phyloP scores from a whole-genome alignment of 2,888 invertebrate genomes.

The Isoperla grammatica region DNA sequence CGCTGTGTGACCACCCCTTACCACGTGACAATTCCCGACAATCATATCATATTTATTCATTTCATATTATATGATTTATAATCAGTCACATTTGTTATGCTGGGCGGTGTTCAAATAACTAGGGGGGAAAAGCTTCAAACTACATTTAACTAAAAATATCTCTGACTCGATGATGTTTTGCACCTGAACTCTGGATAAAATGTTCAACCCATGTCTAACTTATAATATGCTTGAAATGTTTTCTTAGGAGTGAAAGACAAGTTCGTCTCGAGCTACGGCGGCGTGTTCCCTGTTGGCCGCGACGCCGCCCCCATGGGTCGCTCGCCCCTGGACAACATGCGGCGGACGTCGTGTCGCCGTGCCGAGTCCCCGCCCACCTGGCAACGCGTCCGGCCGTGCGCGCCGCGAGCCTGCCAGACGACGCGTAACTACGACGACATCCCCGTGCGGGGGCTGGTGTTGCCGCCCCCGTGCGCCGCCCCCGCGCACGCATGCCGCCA shows the following conservation, averaged over 20 bases:
- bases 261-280: conserved; percentile 33
- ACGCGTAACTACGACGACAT: not conserved
- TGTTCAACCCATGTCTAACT: too few species aligned
- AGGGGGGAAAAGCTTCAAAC: too few species aligned
- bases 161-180: too few species aligned
- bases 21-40: too few species aligned
- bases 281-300: conserved; percentile 36
- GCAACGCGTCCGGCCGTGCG: not conserved
- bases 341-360: not conserved
- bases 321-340: not conserved
- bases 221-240: too few species aligned
- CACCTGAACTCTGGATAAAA: too few species aligned
- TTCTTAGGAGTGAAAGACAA: not conserved
- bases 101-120: too few species aligned
- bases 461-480: not conserved
- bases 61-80: too few species aligned
- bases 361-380: not conserved
- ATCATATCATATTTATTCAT: too few species aligned
- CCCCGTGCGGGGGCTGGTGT: not conserved
- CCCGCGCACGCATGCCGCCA: not conserved
- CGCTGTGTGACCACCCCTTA: too few species aligned
- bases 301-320: conserved; percentile 30
- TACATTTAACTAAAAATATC: too few species aligned
- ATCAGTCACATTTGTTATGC: too few species aligned
- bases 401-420: not conserved